Conservation (phyloP, 2,888 invertebrate species). For the Drosophila macrospina region DNA sequence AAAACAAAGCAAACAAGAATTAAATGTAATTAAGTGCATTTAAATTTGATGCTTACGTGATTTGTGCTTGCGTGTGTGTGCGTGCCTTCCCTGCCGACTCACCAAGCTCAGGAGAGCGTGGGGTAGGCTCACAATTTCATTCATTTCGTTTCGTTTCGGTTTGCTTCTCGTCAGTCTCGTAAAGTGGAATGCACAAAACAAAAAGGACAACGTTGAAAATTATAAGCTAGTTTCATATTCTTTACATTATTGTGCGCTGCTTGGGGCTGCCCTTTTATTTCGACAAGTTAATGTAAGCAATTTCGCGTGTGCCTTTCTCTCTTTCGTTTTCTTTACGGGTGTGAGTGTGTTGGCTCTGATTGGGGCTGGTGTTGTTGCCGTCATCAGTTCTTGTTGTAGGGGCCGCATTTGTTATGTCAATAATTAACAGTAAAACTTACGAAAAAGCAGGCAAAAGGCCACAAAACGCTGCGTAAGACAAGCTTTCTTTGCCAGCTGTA, state of each 20-base stretch:
- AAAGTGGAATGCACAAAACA: conserved; percentile 42
- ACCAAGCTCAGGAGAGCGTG: conserved; percentile 24
- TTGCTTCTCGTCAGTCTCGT: conserved; percentile 12
- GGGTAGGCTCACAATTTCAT: conserved; percentile 45
- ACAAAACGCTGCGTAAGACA: conserved; percentile 54
- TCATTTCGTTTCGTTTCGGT: conserved; percentile 40
- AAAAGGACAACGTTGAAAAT: conserved; percentile 45
- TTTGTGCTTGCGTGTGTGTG: conserved; percentile 41
- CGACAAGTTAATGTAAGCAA: conserved; percentile 62
- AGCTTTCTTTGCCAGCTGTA: conserved; percentile 25
- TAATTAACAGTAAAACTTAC: conserved; percentile 69
- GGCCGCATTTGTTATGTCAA: conserved; percentile 75
- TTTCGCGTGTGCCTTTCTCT: conserved; percentile 65
- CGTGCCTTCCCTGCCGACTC: conserved; percentile 13
- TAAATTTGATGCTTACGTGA: conserved; percentile 70
- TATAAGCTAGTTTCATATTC: conserved; percentile 62
- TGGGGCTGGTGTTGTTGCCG: conserved; percentile 64
- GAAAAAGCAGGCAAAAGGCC: conserved; percentile 25
- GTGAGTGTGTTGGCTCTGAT: conserved; percentile 43
- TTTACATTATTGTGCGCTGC: conserved; percentile 4
- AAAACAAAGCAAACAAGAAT: conserved; percentile 59
- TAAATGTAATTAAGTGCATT: conserved; percentile 74
- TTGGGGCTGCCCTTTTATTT: conserved; percentile 45
- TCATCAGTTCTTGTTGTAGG: conserved; percentile 57
- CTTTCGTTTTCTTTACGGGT: conserved; percentile 22